Conservation (phyloP, 2,113 vertebrate genomes). For the Xenus cinereus region DNA sequence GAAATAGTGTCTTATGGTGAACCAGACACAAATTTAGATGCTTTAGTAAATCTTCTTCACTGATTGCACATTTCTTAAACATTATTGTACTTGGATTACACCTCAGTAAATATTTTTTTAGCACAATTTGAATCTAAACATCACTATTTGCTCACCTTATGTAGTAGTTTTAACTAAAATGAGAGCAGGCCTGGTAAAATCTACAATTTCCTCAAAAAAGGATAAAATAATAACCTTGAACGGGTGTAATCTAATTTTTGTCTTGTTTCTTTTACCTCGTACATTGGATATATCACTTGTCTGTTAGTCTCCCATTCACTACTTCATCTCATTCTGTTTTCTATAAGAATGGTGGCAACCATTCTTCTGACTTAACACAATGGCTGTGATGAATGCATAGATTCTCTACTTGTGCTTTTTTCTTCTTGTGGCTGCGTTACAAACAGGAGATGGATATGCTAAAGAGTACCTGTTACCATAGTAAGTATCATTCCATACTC, state of each 20-base stretch:
- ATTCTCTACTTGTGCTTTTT: constrained; percentile 99
- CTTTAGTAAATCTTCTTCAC: not conserved
- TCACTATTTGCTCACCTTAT: not conserved
- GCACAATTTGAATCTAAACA: not conserved
- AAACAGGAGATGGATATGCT: constrained; percentile 98
- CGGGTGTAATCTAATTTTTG: constrained; percentile 82
- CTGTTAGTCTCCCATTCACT: constrained; percentile 75
- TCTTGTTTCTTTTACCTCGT: constrained; percentile 60
- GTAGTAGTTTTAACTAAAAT: not conserved
- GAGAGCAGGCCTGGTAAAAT: not conserved
- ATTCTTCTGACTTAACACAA: constrained; percentile 83
- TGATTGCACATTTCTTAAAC: constrained; percentile 74
- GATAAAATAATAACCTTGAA: not conserved
- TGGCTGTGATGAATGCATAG: constrained; percentile 96
- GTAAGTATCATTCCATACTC: constrained; percentile 91
- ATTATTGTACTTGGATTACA: constrained; percentile 86
- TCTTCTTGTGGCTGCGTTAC: constrained; percentile 96
- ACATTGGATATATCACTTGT: constrained; percentile 71
- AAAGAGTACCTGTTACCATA: constrained; percentile 99
- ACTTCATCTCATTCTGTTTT: constrained; percentile 79
- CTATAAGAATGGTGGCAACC: constrained; percentile 83
- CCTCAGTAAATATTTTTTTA: constrained; percentile 32
- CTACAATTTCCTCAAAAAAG: not conserved
- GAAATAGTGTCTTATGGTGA: not conserved
- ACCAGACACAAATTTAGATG: not conserved